Percentiles rank a stretch among this genome's conserved stretches.
These are phyloP conservation scores for Stichodactyla mertensii DNA, from an alignment of 64 coral and sea anemone genomes.

Conservation along the genomic window DNA sequence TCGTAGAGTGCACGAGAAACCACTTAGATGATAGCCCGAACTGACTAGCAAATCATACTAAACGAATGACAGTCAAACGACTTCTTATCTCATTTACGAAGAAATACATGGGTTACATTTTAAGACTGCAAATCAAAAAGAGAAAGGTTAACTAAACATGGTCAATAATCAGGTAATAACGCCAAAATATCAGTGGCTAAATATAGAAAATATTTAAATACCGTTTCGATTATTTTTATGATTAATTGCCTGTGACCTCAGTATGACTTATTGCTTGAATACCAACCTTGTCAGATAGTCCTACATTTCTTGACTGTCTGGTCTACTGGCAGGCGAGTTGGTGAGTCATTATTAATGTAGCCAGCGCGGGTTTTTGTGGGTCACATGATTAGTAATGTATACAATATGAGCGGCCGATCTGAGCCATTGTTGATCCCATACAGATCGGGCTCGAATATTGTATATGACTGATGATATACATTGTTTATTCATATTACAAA, in stretches of 20 bases:
- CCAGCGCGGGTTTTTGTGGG: background rate
- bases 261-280: background rate
- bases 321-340: background rate
- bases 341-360: background rate
- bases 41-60: background rate
- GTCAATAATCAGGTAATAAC: background rate
- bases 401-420: no score
- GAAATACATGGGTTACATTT: background rate
- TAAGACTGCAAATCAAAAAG: background rate
- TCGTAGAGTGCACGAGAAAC: background rate
- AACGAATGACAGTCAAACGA: background rate
- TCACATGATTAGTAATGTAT: background rate
- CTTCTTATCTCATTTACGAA: background rate
- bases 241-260: background rate
- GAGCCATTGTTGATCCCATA: no score
- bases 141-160: conserved; percentile 5
- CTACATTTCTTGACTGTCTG: conserved; percentile 2
- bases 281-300: background rate
- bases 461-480: no score
- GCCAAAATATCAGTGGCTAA: background rate
- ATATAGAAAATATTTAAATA: conserved; percentile 1
- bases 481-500: no score
- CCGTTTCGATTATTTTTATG: background rate
- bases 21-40: background rate
- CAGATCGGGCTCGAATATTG: no score